Evolutionary conservation across 1,140 invertebrate genomes (phyloP).

Genomic region (Lithobius niger): DNA sequence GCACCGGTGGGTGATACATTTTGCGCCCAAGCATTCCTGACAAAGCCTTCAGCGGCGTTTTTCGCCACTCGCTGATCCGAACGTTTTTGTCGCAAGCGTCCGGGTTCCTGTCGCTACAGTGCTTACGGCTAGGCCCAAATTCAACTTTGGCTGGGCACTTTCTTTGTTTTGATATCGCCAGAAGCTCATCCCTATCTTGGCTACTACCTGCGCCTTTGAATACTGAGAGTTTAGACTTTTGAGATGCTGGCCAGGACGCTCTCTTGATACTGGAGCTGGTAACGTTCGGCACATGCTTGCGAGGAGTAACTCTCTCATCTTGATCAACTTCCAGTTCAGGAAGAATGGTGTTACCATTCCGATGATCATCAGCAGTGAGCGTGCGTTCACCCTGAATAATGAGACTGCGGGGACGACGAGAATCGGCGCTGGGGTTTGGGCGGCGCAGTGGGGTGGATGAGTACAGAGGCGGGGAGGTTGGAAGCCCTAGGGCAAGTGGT

Average conservation of each 20-base stretch:
- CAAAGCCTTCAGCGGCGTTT: no score
- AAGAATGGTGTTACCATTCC: slow-evolving; percentile 10
- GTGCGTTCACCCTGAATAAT: not conserved
- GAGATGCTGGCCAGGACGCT: not conserved
- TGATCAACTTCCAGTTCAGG: slow-evolving; percentile 8
- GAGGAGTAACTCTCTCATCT: not conserved
- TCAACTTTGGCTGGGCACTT: no score
- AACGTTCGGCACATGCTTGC: not conserved
- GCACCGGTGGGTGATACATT: not conserved
- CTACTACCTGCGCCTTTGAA: no score
- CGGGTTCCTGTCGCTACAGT: no score
- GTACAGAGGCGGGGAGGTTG: not conserved
- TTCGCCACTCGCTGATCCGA: no score
- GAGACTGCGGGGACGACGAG: slow-evolving; percentile 6
- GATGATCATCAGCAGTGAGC: slow-evolving; percentile 8
- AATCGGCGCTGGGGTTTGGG: not conserved
- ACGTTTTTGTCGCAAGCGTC: no score
- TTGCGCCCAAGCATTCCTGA: no score
- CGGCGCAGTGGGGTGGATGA: slow-evolving; percentile 11
- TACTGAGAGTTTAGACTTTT: not conserved
- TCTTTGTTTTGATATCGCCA: no score
- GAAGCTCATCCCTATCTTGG: no score
- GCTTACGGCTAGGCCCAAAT: no score
- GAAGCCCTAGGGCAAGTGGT: not conserved
- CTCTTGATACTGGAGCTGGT: not conserved